These are phyloP conservation scores for Brachyptera risi DNA, from an alignment of 2,888 invertebrate species.

Conservation along the genomic window DNA sequence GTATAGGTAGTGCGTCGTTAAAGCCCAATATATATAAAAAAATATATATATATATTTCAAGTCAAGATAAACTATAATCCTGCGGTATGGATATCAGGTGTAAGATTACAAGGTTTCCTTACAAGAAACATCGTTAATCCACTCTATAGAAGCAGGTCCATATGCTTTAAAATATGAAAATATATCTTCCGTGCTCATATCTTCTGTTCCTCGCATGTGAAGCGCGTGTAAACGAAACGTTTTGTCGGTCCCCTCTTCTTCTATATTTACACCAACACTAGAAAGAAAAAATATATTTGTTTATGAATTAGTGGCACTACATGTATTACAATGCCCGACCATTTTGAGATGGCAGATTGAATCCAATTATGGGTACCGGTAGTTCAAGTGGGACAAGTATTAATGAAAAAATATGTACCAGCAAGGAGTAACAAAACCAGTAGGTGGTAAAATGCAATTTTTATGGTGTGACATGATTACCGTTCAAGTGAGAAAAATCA, in stretches of 20 bases:
- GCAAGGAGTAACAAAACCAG: too few relatives aligned
- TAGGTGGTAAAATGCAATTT: too few relatives aligned
- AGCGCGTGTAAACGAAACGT: slow-evolving; percentile 67
- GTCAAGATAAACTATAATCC: background rate
- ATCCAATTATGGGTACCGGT: too few relatives aligned
- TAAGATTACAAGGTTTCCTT: too few relatives aligned
- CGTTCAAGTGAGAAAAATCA: too few relatives aligned
- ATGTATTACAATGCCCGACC: background rate
- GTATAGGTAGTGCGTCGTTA: too few relatives aligned
- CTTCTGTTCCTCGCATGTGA: slow-evolving; percentile 69
- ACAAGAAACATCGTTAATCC: slow-evolving; percentile 77
- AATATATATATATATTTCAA: too few relatives aligned
- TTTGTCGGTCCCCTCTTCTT: slow-evolving; percentile 49
- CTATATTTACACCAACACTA: slow-evolving; percentile 55
- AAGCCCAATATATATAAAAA: too few relatives aligned
- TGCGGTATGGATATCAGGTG: too few relatives aligned
- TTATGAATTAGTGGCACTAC: background rate
- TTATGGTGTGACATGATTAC: too few relatives aligned
- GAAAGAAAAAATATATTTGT: slow-evolving; percentile 30
- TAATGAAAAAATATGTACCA: too few relatives aligned
- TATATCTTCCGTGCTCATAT: slow-evolving; percentile 72
- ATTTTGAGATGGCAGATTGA: background rate
- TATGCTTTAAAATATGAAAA: slow-evolving; percentile 74
- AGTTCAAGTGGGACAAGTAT: too few relatives aligned
- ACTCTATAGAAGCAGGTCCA: slow-evolving; percentile 72